Conservation (phyloP, 2,797 vertebrate genomes). For the Eidolon dupreanum region DNA sequence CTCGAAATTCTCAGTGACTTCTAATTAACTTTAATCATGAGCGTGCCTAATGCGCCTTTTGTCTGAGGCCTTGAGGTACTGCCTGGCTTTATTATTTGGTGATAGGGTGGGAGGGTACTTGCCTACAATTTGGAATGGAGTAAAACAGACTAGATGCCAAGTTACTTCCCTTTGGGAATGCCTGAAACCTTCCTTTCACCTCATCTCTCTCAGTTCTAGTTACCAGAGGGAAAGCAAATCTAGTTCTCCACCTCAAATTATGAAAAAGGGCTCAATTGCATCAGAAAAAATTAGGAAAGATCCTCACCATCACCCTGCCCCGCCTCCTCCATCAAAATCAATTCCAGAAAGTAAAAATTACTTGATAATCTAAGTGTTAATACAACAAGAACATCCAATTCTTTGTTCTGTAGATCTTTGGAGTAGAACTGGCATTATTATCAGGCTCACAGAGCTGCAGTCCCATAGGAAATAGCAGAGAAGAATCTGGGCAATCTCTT, state of each 20-base stretch:
- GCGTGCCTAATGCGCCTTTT: slow-evolving; percentile 61
- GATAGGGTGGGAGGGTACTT: not conserved
- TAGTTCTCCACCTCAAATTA: not conserved
- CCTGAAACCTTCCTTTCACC: not conserved
- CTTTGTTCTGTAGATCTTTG: not conserved
- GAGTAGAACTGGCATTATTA: not conserved
- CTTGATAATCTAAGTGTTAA: not conserved
- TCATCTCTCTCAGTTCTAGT: not conserved
- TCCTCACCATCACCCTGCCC: not conserved
- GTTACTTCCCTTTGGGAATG: not conserved
- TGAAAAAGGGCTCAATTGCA: not conserved
- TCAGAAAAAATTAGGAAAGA: not conserved
- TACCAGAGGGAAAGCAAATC: not conserved
- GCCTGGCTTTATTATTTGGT: slow-evolving; percentile 22
- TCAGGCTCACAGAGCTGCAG: not conserved
- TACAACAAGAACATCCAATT: not conserved
- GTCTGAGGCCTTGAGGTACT: slow-evolving; percentile 43
- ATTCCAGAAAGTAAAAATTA: not conserved
- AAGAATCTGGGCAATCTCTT: not conserved
- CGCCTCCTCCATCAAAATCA: not conserved
- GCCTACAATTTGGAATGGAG: not conserved
- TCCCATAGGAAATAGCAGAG: not conserved
- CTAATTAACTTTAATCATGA: slow-evolving; percentile 72
- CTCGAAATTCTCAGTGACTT: slow-evolving; percentile 69
- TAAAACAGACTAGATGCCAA: not conserved